A percentile compares a stretch with the other conserved stretches of the same genome.
Evolutionary conservation across 2,888 invertebrate genomes (phyloP).

Genomic region (Metallyticus violacea): DNA sequence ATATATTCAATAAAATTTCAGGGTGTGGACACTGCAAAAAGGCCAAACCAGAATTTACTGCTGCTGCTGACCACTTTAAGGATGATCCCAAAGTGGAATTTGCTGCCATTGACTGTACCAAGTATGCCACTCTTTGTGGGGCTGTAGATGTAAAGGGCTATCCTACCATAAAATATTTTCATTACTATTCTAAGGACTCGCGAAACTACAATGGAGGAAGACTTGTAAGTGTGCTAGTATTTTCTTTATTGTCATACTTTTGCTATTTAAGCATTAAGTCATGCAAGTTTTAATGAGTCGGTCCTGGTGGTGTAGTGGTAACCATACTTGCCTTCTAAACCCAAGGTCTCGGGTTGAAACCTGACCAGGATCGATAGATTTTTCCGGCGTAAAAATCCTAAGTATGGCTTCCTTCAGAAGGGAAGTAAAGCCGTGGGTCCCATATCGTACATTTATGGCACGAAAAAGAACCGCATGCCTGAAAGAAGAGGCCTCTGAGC

Average conservation of each 20-base stretch:
- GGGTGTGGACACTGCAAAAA: conserved; percentile 92
- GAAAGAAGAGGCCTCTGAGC: too few species aligned
- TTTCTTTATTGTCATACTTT: neutral
- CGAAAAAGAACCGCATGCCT: too few species aligned
- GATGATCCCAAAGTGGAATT: conserved; percentile 76
- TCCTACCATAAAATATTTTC: conserved; percentile 84
- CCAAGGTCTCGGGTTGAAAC: too few species aligned
- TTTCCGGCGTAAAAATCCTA: too few species aligned
- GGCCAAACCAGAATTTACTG: conserved; percentile 77
- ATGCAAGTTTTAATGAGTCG: too few species aligned
- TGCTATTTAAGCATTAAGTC: neutral
- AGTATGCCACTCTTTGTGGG: conserved; percentile 61
- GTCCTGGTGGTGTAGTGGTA: too few species aligned
- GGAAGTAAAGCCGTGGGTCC: too few species aligned
- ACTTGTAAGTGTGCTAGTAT: conserved; percentile 53
- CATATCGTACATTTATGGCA: too few species aligned
- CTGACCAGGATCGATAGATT: too few species aligned
- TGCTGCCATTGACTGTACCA: conserved; percentile 81
- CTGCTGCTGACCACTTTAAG: conserved; percentile 70
- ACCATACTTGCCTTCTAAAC: too few species aligned
- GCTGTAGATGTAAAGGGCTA: conserved; percentile 74
- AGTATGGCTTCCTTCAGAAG: too few species aligned
- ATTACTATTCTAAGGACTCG: conserved; percentile 68
- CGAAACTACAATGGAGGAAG: conserved; percentile 71
- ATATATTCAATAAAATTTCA: too few species aligned